phyloP scores from a whole-genome alignment of 2,113 vertebrate species.

The Gallinago undulata region DNA sequence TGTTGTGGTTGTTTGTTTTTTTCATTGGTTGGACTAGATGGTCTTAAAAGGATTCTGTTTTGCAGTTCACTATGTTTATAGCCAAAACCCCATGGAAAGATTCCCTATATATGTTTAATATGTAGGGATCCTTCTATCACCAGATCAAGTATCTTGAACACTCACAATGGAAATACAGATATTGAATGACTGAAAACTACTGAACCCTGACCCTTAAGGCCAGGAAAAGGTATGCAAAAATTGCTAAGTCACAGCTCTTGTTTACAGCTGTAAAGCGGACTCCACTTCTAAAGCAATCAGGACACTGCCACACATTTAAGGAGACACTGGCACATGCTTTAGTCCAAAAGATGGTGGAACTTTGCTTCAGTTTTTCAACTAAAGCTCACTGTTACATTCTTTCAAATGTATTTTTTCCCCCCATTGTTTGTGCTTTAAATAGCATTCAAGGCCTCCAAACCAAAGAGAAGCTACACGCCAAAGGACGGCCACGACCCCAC shows the following conservation, averaged over 20 bases:
- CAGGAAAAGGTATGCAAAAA: not conserved
- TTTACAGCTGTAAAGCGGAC: not conserved
- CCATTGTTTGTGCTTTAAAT: not conserved
- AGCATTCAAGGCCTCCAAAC: not conserved
- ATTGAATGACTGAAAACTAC: not conserved
- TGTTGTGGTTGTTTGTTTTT: too few relatives aligned
- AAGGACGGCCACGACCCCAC: fast-evolving
- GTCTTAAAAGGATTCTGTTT: not conserved
- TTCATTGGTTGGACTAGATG: too few relatives aligned
- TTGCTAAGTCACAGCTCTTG: not conserved
- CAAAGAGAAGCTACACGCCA: not conserved
- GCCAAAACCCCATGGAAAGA: not conserved
- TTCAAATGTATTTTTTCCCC: not conserved
- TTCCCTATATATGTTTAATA: not conserved
- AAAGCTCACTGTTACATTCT: not conserved
- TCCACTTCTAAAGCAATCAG: not conserved
- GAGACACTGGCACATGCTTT: not conserved
- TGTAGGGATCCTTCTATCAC: not conserved
- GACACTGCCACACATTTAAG: not conserved
- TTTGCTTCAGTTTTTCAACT: not conserved
- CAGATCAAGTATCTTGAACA: not conserved
- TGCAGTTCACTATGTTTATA: not conserved
- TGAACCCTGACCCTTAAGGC: not conserved
- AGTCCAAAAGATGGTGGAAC: not conserved
- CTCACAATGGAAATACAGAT: not conserved